Conservation (phyloP, 2,797 vertebrate species). For the Sebastes jordani region DNA sequence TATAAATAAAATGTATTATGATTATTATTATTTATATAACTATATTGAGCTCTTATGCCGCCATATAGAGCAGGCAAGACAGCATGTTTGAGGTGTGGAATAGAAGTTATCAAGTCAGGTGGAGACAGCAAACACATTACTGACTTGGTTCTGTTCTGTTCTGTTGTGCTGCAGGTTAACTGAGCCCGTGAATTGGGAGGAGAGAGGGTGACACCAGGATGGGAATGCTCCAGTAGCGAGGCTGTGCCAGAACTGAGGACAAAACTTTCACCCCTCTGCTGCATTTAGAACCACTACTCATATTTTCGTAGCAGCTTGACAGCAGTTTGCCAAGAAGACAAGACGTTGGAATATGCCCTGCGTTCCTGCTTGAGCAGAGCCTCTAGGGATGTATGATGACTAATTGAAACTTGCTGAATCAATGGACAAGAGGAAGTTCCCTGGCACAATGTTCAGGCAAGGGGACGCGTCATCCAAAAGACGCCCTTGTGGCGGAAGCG, state of each 20-base stretch:
- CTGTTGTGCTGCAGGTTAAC: slow-evolving; percentile 65
- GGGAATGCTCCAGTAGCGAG: slow-evolving; percentile 42
- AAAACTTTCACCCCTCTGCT: slow-evolving; percentile 68
- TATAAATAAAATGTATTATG: fast-evolving
- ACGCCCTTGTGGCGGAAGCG: slow-evolving; percentile 58
- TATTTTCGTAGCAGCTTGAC: slow-evolving; percentile 58
- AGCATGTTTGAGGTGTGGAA: background rate
- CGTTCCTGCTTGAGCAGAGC: slow-evolving; percentile 19
- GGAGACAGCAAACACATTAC: background rate
- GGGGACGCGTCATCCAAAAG: slow-evolving; percentile 72
- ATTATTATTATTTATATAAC: too few species aligned
- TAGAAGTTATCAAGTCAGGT: background rate
- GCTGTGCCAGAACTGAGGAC: slow-evolving; percentile 50
- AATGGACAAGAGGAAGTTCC: slow-evolving; percentile 56
- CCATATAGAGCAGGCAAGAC: background rate
- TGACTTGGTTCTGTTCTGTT: slow-evolving; percentile 23
- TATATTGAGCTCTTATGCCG: background rate
- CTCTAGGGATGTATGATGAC: slow-evolving; percentile 16
- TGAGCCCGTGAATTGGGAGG: slow-evolving; percentile 22
- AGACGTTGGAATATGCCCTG: slow-evolving; percentile 2
- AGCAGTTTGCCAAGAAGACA: slow-evolving; percentile 16
- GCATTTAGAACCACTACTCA: slow-evolving; percentile 63
- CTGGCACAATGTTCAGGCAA: slow-evolving; percentile 86
- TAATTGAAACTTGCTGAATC: slow-evolving; percentile 14
- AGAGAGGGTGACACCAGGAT: slow-evolving; percentile 59